phyloP scores from a whole-genome alignment of 2,797 vertebrate genomes.

The Brachyalestes nurse region DNA sequence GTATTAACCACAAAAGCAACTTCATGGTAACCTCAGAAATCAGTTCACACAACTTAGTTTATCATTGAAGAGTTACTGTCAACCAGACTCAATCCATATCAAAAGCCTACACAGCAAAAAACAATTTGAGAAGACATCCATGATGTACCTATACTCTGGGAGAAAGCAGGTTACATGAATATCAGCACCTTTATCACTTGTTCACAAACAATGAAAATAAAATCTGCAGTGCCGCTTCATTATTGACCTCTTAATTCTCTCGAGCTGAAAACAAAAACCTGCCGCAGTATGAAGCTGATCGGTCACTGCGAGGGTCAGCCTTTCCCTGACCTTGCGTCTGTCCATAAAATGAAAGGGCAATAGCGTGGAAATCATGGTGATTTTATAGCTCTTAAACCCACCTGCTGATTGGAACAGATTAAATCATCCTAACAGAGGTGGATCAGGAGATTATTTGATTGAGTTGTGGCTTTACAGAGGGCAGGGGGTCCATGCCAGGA shows the following conservation, averaged over 20 bases:
- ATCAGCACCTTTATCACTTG: neutral
- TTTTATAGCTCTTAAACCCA: slow-evolving; percentile 51
- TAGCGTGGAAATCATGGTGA: slow-evolving; percentile 32
- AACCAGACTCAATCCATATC: neutral
- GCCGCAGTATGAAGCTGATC: neutral
- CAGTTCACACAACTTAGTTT: neutral
- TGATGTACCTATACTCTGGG: neutral
- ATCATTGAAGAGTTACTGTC: neutral
- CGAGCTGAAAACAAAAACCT: neutral
- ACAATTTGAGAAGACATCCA: neutral
- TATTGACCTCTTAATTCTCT: neutral
- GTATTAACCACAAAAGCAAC: neutral
- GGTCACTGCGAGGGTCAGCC: neutral
- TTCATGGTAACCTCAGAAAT: neutral
- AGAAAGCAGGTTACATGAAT: neutral
- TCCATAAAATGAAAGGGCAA: slow-evolving; percentile 18
- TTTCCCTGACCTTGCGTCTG: neutral
- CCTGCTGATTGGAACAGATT: slow-evolving; percentile 53
- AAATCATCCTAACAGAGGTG: slow-evolving; percentile 58
- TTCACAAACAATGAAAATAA: neutral
- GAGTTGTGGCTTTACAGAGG: slow-evolving; percentile 54
- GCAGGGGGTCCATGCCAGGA: slow-evolving; percentile 30
- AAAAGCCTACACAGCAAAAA: neutral
- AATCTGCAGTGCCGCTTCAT: neutral
- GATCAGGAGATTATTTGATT: slow-evolving; percentile 67